phyloP scores from a whole-genome alignment of 2,888 invertebrate genomes.

The Stegana nigrithorax region DNA sequence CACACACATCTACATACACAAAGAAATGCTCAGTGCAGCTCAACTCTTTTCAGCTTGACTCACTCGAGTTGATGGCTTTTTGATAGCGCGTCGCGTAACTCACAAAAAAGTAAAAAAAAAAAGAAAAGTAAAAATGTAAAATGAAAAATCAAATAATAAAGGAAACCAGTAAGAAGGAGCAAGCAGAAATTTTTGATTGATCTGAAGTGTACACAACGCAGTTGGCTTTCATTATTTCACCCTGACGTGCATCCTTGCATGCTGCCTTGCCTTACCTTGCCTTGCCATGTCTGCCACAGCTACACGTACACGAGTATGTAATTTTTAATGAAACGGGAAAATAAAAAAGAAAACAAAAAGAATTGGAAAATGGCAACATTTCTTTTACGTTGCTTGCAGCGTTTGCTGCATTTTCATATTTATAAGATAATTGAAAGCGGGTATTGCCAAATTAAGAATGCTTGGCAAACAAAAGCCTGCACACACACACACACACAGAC shows the following conservation, averaged over 20 bases:
- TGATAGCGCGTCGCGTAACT: neutral
- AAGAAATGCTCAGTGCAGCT: too few species aligned
- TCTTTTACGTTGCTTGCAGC: slow-evolving; percentile 40
- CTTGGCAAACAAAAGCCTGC: slow-evolving; percentile 57
- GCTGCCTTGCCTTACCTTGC: too few species aligned
- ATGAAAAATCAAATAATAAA: neutral
- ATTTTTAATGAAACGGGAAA: too few species aligned
- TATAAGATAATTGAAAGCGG: slow-evolving; percentile 68
- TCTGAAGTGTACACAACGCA: slow-evolving; percentile 63
- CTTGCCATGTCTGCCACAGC: too few species aligned
- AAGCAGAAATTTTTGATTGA: slow-evolving; percentile 56
- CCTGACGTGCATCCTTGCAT: too few species aligned
- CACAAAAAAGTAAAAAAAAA: neutral
- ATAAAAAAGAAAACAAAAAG: neutral
- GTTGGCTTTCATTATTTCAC: slow-evolving; percentile 48
- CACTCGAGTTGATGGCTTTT: slow-evolving; percentile 11
- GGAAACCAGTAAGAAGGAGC: neutral
- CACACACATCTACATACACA: neutral
- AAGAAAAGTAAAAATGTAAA: too few species aligned
- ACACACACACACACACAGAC: slow-evolving; percentile 32
- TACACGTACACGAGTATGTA: too few species aligned
- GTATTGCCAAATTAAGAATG: slow-evolving; percentile 67
- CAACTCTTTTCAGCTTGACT: too few species aligned
- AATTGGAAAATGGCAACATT: slow-evolving; percentile 18
- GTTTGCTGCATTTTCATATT: slow-evolving; percentile 65